Evolutionary conservation across 2,113 vertebrate species (phyloP).

Genomic region (Paratilapia polleni): DNA sequence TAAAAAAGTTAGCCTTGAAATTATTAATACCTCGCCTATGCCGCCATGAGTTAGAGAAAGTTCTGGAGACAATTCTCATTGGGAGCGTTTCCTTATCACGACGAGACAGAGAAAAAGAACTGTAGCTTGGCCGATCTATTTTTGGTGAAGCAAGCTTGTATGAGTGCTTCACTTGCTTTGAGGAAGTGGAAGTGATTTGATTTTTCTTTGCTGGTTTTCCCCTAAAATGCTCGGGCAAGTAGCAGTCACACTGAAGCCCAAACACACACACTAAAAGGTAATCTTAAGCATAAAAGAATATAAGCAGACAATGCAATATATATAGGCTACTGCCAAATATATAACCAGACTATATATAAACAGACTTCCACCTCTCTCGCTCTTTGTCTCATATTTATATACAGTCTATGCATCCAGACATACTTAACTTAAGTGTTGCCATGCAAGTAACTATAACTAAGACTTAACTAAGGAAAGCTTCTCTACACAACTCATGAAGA

Average conservation of each 20-base stretch:
- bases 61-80: constrained; percentile 63
- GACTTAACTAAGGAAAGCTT: background rate
- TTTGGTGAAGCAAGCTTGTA: constrained; percentile 58
- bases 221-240: constrained; percentile 44
- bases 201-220: constrained; percentile 44
- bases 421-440: constrained; percentile 5
- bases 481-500: background rate
- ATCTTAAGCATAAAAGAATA: constrained; percentile 19
- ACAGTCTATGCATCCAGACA: background rate
- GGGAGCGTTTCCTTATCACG: constrained; percentile 54
- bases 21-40: constrained; percentile 59
- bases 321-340: constrained; percentile 24
- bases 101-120: constrained; percentile 3
- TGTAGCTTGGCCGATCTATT: constrained; percentile 65
- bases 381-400: background rate
- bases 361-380: background rate
- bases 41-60: constrained; percentile 58
- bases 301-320: background rate
- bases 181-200: constrained; percentile 59
- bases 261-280: constrained; percentile 1
- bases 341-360: constrained; percentile 36
- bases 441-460: constrained; percentile 16
- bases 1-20: constrained; percentile 48
- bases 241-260: background rate
- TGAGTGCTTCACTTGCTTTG: constrained; percentile 50